These are phyloP conservation scores for Parazoanthus swiftii DNA, from an alignment of 92 coral and sea anemone species.

Conservation along the genomic window DNA sequence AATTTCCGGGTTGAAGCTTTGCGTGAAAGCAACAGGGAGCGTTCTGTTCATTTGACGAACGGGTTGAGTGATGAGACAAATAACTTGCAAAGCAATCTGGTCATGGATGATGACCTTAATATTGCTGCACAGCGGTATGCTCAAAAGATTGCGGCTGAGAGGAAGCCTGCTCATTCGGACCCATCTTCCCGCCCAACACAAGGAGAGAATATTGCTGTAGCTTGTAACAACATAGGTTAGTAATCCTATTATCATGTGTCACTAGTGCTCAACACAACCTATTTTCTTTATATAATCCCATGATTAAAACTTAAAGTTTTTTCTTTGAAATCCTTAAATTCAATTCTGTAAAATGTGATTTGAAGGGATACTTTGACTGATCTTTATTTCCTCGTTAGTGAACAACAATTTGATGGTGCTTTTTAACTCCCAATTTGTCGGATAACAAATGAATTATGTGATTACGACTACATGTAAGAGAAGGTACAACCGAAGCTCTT, in stretches of 20 bases:
- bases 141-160: slow-evolving; percentile 30
- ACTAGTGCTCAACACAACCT: too few relatives aligned
- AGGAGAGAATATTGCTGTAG: slow-evolving; percentile 41
- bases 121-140: slow-evolving; percentile 44
- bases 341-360: too few relatives aligned
- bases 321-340: not conserved
- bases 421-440: too few relatives aligned
- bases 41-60: slow-evolving; percentile 6
- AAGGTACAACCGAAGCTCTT: too few relatives aligned
- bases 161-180: slow-evolving; percentile 38
- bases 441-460: too few relatives aligned
- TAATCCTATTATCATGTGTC: not conserved
- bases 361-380: too few relatives aligned
- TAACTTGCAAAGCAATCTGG: not conserved
- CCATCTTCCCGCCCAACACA: slow-evolving; percentile 37
- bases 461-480: too few relatives aligned
- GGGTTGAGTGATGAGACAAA: slow-evolving; percentile 13
- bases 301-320: too few relatives aligned
- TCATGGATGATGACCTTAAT: slow-evolving; percentile 18
- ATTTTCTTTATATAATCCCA: too few relatives aligned
- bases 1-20: slow-evolving; percentile 17
- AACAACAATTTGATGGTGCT: too few relatives aligned
- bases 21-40: slow-evolving; percentile 27
- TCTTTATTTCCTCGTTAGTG: too few relatives aligned
- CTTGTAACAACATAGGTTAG: slow-evolving; percentile 32